Percentiles rank a stretch among this genome's conserved stretches.
Evolutionary conservation across 1,140 invertebrate genomes (phyloP).

Genomic region (Pseudobourletiella spinata): DNA sequence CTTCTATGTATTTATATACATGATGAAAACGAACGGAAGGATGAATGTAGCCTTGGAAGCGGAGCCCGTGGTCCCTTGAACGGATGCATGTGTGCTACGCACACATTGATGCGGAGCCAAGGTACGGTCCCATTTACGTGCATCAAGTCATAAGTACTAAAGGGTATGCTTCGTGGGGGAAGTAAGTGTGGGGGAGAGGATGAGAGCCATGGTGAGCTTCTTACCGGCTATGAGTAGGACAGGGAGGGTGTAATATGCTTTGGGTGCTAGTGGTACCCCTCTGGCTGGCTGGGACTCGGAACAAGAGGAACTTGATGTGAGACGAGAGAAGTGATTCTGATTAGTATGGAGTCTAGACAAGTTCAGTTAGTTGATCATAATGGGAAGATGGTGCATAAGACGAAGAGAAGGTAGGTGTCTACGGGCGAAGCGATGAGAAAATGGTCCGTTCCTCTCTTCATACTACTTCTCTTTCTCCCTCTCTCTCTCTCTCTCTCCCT

Average conservation of each 20-base stretch:
- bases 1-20: neutral
- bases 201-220: too few relatives aligned
- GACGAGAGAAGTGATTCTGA: constrained; percentile 1
- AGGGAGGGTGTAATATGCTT: too few relatives aligned
- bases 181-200: neutral
- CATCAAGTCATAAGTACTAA: neutral
- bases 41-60: too few relatives aligned
- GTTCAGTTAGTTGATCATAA: neutral
- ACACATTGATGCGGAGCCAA: neutral
- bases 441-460: neutral
- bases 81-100: neutral
- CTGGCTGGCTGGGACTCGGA: neutral
- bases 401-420: neutral
- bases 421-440: constrained; percentile 1
- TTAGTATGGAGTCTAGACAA: constrained; percentile 5
- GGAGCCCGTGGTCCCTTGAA: too few relatives aligned
- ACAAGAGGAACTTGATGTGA: neutral
- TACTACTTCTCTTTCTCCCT: neutral
- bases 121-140: neutral
- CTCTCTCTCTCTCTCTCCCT: too few relatives aligned
- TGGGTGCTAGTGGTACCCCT: too few relatives aligned
- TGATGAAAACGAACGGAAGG: too few relatives aligned
- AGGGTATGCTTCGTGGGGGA: neutral
- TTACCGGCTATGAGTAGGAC: too few relatives aligned
- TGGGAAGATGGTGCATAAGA: neutral